Evolutionary conservation across 2,113 vertebrate genomes (phyloP), one percentile per base, ranked within the genome.

Genomic region (Rhinolophus ferrumequinum): DNA sequence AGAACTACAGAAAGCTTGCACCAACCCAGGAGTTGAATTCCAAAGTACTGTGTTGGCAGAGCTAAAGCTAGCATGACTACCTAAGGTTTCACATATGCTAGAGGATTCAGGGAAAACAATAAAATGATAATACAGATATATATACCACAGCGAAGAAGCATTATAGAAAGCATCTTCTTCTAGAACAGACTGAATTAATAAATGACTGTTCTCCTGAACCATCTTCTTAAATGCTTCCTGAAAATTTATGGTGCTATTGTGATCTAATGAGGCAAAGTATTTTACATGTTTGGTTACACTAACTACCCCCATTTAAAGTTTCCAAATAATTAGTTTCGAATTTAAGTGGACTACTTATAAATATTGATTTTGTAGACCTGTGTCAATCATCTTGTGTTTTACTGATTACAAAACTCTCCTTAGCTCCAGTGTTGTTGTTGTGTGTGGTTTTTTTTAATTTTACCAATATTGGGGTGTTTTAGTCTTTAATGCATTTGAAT

Each of bases 161-260:
- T 81, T 81, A 91, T 89, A 89, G 18, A 87, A 95, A 86, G 38
- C 6, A 70, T 70, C n/a, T 72, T 69, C 76, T 76, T 75, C 9
- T 66, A 67, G 41, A 92, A 90, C 11, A 77, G 30, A 81, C 22
- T 75, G 35, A 84, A 84, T 84, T n/a, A 88, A 93, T 18, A 73
- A 64, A 38, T 77, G 24, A 28, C 4, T 83, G 35, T 52, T 58
- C 16, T 92, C 54, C 21, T 58, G 30, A 82, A 67, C 6, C 26
- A 52, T 70, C 41, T 76, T 62, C 15, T 79, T 77, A 24, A 60
- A n/a, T 5, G 4, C 26, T 67, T 88, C 24, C 7, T 95, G 38
- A 60, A 88, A 88, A 73, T 30, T 66, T 21, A 44, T 41, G 19
- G 28, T 87, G 24, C 33, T 69, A 15, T 72, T 73, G 3, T 88